Conservation (phyloP, 2,888 invertebrate species). For the Actias luna region DNA sequence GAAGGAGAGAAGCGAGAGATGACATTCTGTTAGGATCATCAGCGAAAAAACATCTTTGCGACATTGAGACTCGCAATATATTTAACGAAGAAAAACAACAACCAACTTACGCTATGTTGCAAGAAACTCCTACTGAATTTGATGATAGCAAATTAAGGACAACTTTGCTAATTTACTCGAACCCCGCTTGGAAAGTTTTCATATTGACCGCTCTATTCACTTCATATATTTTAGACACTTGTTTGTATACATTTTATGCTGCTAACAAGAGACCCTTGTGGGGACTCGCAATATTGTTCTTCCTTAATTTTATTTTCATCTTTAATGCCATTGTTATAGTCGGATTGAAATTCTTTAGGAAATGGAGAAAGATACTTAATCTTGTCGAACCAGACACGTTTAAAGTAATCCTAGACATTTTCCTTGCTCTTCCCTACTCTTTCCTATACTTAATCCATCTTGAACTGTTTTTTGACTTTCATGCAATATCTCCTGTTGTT, state of each 20-base stretch:
- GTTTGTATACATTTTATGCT: conserved; percentile 61
- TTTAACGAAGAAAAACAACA: conserved; percentile 46
- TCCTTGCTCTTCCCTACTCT: conserved; percentile 64
- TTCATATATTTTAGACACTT: conserved; percentile 64
- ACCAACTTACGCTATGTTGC: conserved; percentile 67
- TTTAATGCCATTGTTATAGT: conserved; percentile 61
- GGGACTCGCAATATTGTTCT: conserved; percentile 52
- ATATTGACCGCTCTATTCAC: conserved; percentile 57
- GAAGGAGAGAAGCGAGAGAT: conserved; percentile 43
- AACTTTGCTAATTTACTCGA: conserved; percentile 62
- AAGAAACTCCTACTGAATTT: conserved; percentile 64
- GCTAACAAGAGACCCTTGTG: conserved; percentile 47
- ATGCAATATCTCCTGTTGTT: conserved; percentile 62
- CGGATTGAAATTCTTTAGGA: conserved; percentile 65
- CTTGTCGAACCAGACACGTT: conserved; percentile 65
- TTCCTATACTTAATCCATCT: conserved; percentile 55
- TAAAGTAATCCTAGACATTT: conserved; percentile 55
- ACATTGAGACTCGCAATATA: conserved; percentile 34
- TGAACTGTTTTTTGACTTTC: conserved; percentile 45
- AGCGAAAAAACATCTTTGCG: conserved; percentile 29
- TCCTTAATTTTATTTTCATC: conserved; percentile 59
- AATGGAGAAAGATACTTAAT: conserved; percentile 73
- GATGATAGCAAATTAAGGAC: conserved; percentile 58
- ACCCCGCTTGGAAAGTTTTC: conserved; percentile 62
- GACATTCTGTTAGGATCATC: conserved; percentile 32